A percentile compares a stretch with the other conserved stretches of the same genome.
These are phyloP conservation scores for Drosophila setosimentum DNA, from an alignment of 2,888 invertebrate species.

Conservation along the genomic window DNA sequence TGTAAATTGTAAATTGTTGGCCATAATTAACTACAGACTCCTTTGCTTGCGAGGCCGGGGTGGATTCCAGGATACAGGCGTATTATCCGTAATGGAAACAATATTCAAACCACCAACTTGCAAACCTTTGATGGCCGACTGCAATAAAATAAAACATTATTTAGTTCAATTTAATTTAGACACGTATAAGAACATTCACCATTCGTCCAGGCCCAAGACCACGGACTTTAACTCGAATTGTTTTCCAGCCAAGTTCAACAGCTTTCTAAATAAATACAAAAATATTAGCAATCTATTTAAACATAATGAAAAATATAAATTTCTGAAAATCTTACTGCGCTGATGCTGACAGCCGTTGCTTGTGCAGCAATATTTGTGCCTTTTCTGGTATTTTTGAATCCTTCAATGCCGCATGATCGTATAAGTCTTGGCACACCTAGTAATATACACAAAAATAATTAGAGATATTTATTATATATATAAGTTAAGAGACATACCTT, in stretches of 20 bases:
- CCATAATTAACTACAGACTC: constrained; percentile 88
- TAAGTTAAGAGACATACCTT: constrained; percentile 86
- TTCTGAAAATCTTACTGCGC: constrained; percentile 87
- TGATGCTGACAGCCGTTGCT: constrained; percentile 93
- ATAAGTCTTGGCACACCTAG: constrained; percentile 87
- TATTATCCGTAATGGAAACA: constrained; percentile 96
- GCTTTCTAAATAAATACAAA: constrained; percentile 87
- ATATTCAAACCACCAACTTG: constrained; percentile 96
- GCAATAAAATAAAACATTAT: constrained; percentile 79
- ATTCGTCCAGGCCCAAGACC: constrained; percentile 96
- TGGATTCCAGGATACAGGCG: constrained; percentile 93
- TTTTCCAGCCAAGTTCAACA: constrained; percentile 90
- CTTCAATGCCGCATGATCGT: constrained; percentile 94
- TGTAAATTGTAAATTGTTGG: background rate
- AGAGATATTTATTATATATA: background rate
- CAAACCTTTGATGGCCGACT: constrained; percentile 97
- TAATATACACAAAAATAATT: constrained; percentile 27
- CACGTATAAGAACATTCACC: constrained; percentile 86
- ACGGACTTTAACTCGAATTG: constrained; percentile 91
- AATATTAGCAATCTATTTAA: background rate
- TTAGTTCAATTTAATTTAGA: background rate
- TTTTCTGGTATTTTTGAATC: constrained; percentile 97
- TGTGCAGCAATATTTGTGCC: constrained; percentile 99
- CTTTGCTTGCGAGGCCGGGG: constrained; percentile 93
- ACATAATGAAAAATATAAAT: background rate